A percentile compares a stretch with the other conserved stretches of the same genome.
These are phyloP conservation scores for Mormyrus lacerda DNA, from an alignment of 2,113 vertebrate species.

Conservation along the genomic window DNA sequence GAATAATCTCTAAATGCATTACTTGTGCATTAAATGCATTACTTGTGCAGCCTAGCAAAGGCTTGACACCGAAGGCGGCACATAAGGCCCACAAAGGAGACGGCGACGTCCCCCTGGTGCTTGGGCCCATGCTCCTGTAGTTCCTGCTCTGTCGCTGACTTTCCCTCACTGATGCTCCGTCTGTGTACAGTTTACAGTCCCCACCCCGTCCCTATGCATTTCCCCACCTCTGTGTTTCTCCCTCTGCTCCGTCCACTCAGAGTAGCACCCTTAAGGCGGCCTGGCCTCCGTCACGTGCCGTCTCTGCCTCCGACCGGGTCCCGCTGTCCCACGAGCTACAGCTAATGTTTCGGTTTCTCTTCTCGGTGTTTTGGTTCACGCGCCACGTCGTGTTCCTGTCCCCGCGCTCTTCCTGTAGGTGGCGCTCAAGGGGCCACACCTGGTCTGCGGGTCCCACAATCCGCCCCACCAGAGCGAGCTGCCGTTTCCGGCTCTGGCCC, in stretches of 20 bases:
- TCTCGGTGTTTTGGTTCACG: conserved; percentile 58
- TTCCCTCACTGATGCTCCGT: neutral
- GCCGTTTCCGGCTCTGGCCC: neutral
- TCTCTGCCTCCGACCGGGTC: conserved; percentile 24
- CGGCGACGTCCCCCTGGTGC: neutral
- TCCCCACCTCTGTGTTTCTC: neutral
- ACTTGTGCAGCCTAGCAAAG: neutral
- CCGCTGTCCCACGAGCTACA: conserved; percentile 41
- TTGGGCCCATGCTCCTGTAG: neutral
- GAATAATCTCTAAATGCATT: neutral
- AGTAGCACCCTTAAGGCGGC: neutral
- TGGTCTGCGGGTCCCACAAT: neutral
- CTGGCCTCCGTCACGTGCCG: neutral
- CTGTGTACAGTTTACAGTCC: neutral
- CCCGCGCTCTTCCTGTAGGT: neutral
- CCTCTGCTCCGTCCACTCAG: neutral
- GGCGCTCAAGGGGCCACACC: neutral
- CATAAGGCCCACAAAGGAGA: neutral
- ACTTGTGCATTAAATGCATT: neutral
- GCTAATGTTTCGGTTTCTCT: conserved; percentile 59
- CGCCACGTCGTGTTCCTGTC: conserved; percentile 20
- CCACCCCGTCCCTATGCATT: neutral
- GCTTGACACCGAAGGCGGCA: neutral
- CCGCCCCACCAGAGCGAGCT: neutral
- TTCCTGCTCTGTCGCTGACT: neutral